phyloP scores from a whole-genome alignment of 2,797 vertebrate species.

The Spheniscus humboldti region DNA sequence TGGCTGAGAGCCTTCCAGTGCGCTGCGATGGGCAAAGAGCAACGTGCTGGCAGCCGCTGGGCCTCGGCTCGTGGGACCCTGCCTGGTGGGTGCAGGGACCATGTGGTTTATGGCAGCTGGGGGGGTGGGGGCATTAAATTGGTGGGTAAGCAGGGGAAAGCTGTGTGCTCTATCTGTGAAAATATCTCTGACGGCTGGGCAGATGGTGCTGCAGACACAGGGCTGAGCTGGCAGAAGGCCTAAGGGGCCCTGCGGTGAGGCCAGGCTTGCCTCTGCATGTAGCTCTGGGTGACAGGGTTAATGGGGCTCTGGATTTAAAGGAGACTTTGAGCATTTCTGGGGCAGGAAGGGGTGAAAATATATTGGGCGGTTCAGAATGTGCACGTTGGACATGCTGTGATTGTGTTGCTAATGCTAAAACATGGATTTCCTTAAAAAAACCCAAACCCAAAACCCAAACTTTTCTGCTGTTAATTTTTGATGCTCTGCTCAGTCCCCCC shows the following conservation, averaged over 20 bases:
- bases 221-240: not conserved
- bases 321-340: too few relatives aligned
- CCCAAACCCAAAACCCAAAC: rapidly evolving
- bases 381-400: not conserved
- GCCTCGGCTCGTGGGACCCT: not conserved
- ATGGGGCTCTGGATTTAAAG: too few relatives aligned
- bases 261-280: rapidly evolving
- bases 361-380: rapidly evolving
- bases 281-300: not conserved
- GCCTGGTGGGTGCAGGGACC: not conserved
- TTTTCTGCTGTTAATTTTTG: not conserved
- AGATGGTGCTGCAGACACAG: rapidly evolving
- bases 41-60: rapidly evolving
- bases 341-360: not conserved
- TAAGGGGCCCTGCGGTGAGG: rapidly evolving
- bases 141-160: rapidly evolving
- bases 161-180: rapidly evolving
- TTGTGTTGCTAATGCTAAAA: not conserved
- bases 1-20: not conserved
- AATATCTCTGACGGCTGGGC: not conserved
- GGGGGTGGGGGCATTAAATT: too few relatives aligned
- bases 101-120: rapidly evolving
- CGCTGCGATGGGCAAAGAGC: rapidly evolving
- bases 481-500: not conserved
- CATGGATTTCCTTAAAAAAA: rapidly evolving